Evolutionary conservation across 2,797 vertebrate genomes (phyloP), one percentile per base, ranked within the genome.

Genomic region (Pangasius djambal): DNA sequence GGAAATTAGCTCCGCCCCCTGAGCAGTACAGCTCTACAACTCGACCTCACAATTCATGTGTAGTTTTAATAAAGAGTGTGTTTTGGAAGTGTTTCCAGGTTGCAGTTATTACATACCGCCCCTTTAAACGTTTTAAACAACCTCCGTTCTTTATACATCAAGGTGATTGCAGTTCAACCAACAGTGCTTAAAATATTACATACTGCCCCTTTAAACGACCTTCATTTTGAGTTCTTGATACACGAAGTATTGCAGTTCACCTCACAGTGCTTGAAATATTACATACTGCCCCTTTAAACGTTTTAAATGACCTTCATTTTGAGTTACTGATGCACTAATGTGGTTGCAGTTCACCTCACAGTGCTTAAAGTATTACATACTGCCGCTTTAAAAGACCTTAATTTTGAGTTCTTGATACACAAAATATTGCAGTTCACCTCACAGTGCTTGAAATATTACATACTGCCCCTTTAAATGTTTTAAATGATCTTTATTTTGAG

Each of bases 391-490:
- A 40, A 40, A 0, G 5, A 40, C 4, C 5, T 40, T 6, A 4
- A 40, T 40, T 40, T 4, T 40, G 40, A 40, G 40, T 40, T 40
- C 4, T 6, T 40, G 40, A 40, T 40, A 6, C 40, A 40, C 1
- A 0, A 40, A 6, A 0, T 1, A 1, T 0, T 40, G 40, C 40
- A 40, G 40, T 40, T 40, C 40, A 40, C 0, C 4, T 6, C 40
- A 40, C 40, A 40, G 40, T 40, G 40, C 40, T 40, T 40, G 4
- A 40, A 40, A 40, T 40, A 40, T 40, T 40, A 40, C 40, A 40
- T 40, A 40, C 40, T 6, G 40, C 4, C 4, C 40, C 40, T 40
- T 40, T 40, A 40, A 40, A 40, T 0, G 0, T 40, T 40, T 40
- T 40, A 40, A 40, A 2, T 2, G 40, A 40, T 3, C 3, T 40